These are phyloP conservation scores for Oxygymnocypris stewartii DNA, from an alignment of 2,113 vertebrate genomes.

Conservation along the genomic window DNA sequence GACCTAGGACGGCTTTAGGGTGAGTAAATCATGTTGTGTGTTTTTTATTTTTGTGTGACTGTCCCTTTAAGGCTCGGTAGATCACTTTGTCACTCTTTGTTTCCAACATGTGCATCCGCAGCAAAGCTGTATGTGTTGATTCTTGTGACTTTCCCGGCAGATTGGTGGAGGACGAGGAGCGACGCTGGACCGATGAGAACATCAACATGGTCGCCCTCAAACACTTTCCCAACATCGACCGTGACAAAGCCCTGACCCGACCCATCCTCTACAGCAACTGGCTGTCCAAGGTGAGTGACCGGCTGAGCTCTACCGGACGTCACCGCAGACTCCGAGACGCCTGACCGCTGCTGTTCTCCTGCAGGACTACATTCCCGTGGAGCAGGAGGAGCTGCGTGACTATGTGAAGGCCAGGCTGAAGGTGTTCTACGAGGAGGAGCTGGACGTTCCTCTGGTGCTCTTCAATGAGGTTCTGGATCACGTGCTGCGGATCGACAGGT, in stretches of 20 bases:
- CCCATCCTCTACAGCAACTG: conserved; percentile 99
- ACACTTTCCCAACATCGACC: conserved; percentile 97
- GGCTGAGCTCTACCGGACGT: neutral
- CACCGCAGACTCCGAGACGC: neutral
- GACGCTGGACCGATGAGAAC: conserved; percentile 98
- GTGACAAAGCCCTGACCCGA: conserved; percentile 88
- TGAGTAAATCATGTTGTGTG: too few relatives aligned
- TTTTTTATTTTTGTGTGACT: too few relatives aligned
- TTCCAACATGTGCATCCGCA: neutral
- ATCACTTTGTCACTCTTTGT: too few relatives aligned
- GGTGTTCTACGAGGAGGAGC: conserved; percentile 97
- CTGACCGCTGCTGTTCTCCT: conserved; percentile 30
- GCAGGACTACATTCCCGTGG: conserved; percentile 97
- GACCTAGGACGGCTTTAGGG: too few relatives aligned
- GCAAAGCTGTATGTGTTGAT: neutral
- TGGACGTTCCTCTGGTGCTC: conserved; percentile 95
- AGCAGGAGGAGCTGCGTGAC: conserved; percentile 96
- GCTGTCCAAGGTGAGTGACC: conserved; percentile 87
- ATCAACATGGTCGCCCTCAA: conserved; percentile 94
- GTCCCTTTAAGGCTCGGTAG: neutral
- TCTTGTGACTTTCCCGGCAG: conserved; percentile 63
- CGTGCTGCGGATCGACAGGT: conserved; percentile 95
- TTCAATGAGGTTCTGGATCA: conserved; percentile 98
- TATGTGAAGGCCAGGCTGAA: conserved; percentile 98
- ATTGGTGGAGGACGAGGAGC: conserved; percentile 94